Evolutionary conservation across 1,140 invertebrate species (phyloP).

Genomic region (Hypsibius dujardini): DNA sequence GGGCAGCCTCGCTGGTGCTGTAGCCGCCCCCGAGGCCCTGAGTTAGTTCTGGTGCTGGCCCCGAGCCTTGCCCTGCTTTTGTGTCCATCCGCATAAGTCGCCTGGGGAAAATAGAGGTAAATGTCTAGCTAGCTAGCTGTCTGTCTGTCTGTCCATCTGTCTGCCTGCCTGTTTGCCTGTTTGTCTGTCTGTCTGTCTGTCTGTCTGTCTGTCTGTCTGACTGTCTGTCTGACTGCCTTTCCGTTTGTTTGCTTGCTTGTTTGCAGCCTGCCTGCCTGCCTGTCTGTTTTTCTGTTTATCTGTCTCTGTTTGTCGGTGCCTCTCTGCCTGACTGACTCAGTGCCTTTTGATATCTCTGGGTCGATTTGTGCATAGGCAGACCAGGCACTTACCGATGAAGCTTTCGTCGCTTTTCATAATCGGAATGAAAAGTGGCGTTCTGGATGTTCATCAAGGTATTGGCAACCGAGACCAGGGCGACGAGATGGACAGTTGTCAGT

Average conservation of each 20-base stretch:
- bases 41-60: conserved; percentile 34
- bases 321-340: too few species aligned
- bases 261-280: too few species aligned
- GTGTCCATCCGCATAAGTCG: conserved; percentile 26
- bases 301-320: too few species aligned
- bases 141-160: too few species aligned
- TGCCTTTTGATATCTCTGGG: too few species aligned
- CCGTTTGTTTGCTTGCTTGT: too few species aligned
- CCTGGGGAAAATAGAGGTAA: conserved; percentile 21
- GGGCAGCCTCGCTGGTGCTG: conserved; percentile 57
- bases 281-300: too few species aligned
- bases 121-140: too few species aligned
- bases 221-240: too few species aligned
- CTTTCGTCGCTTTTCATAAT: conserved; percentile 29
- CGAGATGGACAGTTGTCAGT: conserved; percentile 80
- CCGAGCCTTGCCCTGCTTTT: conserved; percentile 20
- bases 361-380: not conserved
- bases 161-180: too few species aligned
- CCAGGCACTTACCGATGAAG: conserved; percentile 21
- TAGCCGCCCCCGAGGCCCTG: conserved; percentile 25
- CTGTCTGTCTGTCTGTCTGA: too few species aligned
- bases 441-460: conserved; percentile 98
- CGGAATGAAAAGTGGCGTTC: conserved; percentile 59
- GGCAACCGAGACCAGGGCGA: conserved; percentile 77
- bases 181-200: too few species aligned